phyloP scores from a whole-genome alignment of 2,113 vertebrate species.

The Paraplagusia blochii region DNA sequence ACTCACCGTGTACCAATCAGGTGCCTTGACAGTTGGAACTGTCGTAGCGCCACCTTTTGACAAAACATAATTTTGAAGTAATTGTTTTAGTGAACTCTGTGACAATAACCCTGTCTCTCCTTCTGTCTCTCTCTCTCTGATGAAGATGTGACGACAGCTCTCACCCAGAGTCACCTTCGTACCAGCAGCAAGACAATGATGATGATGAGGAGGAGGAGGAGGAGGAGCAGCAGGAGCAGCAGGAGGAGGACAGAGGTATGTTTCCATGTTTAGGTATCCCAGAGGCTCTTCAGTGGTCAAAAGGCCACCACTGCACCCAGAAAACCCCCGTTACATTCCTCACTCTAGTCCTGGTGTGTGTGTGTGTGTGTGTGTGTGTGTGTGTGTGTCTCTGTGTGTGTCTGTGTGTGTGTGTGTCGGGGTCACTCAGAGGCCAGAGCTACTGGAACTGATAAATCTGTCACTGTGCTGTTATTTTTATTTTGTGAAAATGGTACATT shows the following conservation, averaged over 20 bases:
- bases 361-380: conserved; percentile 10
- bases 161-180: conserved; percentile 37
- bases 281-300: conserved; percentile 80
- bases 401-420: not conserved
- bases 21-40: too few species aligned
- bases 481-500: conserved; percentile 33
- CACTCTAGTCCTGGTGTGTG: conserved; percentile 26
- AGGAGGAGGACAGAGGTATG: conserved; percentile 41
- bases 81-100: too few species aligned
- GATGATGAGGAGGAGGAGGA: too few species aligned
- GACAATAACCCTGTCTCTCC: not conserved
- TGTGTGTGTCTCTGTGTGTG: conserved; percentile 20
- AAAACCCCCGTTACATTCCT: conserved; percentile 58
- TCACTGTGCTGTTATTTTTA: too few species aligned
- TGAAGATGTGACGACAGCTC: conserved; percentile 48
- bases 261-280: conserved; percentile 84
- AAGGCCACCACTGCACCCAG: conserved; percentile 74
- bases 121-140: conserved; percentile 17
- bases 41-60: too few species aligned
- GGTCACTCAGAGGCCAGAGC: conserved; percentile 48
- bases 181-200: conserved; percentile 9
- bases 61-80: too few species aligned
- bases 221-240: conserved; percentile 36
- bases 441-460: not conserved
- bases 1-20: too few species aligned